A percentile compares a stretch with the other conserved stretches of the same genome.
Conservation (phyloP, 2,113 vertebrate genomes). For the Zingel zingel region DNA sequence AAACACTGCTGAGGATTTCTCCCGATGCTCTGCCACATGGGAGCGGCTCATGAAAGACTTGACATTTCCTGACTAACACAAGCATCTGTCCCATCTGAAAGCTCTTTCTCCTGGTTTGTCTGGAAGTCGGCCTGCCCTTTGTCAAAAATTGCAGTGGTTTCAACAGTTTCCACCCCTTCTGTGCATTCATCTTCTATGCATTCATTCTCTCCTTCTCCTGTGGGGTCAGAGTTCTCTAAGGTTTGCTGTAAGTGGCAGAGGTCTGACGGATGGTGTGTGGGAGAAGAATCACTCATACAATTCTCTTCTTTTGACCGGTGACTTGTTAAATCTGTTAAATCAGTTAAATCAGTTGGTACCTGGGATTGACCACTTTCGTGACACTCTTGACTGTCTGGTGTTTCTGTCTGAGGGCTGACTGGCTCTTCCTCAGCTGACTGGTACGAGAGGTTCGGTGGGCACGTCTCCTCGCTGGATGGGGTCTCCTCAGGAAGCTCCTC, state of each 20-base stretch:
- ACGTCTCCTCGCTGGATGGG: neutral
- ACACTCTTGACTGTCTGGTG: conserved; percentile 8
- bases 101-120: conserved; percentile 17
- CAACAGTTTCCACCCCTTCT: neutral
- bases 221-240: conserved; percentile 3
- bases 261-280: neutral
- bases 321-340: conserved; percentile 4
- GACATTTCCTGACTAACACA: conserved; percentile 16
- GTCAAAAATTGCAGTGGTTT: neutral
- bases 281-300: neutral
- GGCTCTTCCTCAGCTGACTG: conserved; percentile 21
- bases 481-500: conserved; percentile 18
- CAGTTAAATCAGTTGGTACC: neutral
- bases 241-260: neutral
- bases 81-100: conserved; percentile 25
- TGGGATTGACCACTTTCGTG: neutral
- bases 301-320: conserved; percentile 28
- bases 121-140: conserved; percentile 14
- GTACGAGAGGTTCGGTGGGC: neutral
- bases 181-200: conserved; percentile 16
- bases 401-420: conserved; percentile 4
- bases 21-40: neutral
- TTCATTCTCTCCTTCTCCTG: conserved; percentile 5
- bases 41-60: neutral
- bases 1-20: neutral